These are phyloP conservation scores for Apodemus speciosus DNA, from an alignment of 2,113 vertebrate genomes.

Conservation along the genomic window DNA sequence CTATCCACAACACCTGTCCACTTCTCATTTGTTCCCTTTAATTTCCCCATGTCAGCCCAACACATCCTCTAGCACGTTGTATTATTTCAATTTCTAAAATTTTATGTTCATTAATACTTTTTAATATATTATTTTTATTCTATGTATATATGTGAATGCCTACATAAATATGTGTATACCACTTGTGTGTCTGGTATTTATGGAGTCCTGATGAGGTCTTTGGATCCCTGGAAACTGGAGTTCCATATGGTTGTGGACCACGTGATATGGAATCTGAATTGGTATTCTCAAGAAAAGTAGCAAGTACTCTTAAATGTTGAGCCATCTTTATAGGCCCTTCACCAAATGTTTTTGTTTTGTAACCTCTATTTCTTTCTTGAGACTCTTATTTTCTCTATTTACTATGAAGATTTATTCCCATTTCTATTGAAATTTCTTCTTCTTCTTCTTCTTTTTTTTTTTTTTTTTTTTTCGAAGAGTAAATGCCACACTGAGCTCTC, in stretches of 20 bases:
- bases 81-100: conserved; percentile 26
- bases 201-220: not conserved
- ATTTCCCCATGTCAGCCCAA: not conserved
- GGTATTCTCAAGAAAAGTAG: not conserved
- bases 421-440: not conserved
- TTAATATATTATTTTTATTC: not conserved
- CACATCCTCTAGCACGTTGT: not conserved
- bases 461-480: no score
- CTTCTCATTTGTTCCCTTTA: not conserved
- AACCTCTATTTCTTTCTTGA: not conserved
- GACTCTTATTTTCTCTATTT: conserved; percentile 36
- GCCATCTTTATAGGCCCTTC: not conserved
- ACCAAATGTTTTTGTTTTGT: conserved; percentile 31
- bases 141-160: not conserved
- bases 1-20: no score
- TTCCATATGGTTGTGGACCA: not conserved
- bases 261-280: not conserved
- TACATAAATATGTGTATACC: not conserved
- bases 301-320: not conserved
- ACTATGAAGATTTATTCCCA: conserved; percentile 4
- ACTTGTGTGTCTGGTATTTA: not conserved
- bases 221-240: not conserved
- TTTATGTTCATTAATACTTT: conserved; percentile 21
- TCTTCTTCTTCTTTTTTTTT: no score
- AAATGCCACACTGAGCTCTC: no score